Evolutionary conservation across 2,797 vertebrate species (phyloP).

Genomic region (Dendrocincla fuliginosa): DNA sequence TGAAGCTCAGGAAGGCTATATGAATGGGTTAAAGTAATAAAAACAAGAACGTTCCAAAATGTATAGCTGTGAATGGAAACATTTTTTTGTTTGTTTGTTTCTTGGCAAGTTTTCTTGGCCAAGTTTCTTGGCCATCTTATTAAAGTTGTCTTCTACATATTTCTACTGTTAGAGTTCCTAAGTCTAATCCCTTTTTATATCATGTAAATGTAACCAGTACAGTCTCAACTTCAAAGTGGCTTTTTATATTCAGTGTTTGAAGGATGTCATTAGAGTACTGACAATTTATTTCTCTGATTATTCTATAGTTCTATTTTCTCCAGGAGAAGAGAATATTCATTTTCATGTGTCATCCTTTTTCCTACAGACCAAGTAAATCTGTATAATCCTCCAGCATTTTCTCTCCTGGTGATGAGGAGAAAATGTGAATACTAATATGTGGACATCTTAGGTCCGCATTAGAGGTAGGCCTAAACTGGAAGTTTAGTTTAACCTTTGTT

Average conservation of each 20-base stretch:
- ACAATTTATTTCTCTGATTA: not conserved
- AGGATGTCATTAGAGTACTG: not conserved
- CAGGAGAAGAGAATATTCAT: not conserved
- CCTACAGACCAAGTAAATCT: not conserved
- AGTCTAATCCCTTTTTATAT: not conserved
- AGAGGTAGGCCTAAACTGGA: not conserved
- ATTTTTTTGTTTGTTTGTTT: not conserved
- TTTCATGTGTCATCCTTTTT: not conserved
- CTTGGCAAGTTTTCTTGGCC: not conserved
- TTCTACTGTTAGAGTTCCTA: not conserved
- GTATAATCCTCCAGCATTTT: not conserved
- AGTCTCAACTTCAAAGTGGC: not conserved
- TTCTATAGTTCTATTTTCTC: not conserved
- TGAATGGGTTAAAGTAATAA: not conserved
- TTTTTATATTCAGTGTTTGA: not conserved
- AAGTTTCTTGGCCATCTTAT: no score
- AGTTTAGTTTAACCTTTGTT: not conserved
- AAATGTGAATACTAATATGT: not conserved
- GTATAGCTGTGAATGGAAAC: not conserved
- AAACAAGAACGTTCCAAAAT: not conserved
- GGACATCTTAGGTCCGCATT: not conserved
- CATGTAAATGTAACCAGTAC: rapidly evolving
- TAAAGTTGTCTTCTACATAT: not conserved
- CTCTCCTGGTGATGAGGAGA: not conserved
- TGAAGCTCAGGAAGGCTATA: rapidly evolving